A percentile compares a stretch with the other conserved stretches of the same genome.
These are phyloP conservation scores for Zaprionus africanus DNA, from an alignment of 1,140 invertebrate species.

Conservation along the genomic window DNA sequence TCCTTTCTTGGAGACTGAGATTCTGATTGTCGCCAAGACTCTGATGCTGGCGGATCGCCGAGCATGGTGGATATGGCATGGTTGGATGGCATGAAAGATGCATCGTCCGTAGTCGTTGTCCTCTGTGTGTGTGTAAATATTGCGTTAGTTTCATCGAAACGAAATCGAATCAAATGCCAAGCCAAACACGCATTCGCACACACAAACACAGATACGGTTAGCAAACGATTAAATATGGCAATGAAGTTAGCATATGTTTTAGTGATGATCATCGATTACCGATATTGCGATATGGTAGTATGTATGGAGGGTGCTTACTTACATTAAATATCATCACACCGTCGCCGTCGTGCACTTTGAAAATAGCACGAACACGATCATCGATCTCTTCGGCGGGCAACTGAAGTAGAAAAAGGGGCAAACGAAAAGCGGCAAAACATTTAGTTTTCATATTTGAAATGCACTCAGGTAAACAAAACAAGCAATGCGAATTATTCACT, in stretches of 20 bases:
- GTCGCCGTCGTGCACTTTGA: slow-evolving; percentile 47
- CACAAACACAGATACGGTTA: slow-evolving; percentile 51
- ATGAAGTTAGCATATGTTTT: slow-evolving; percentile 15
- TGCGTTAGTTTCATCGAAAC: slow-evolving; percentile 52
- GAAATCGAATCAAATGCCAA: slow-evolving; percentile 31
- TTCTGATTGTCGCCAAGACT: slow-evolving; percentile 27
- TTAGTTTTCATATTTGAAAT: slow-evolving; percentile 52
- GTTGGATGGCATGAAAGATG: slow-evolving; percentile 69
- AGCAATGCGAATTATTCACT: slow-evolving; percentile 11
- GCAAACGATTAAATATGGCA: slow-evolving; percentile 19
- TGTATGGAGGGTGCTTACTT: slow-evolving; percentile 46
- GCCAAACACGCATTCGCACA: slow-evolving; percentile 51
- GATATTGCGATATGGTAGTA: slow-evolving; percentile 7
- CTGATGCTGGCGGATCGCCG: slow-evolving; percentile 37
- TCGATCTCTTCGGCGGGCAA: slow-evolving; percentile 54
- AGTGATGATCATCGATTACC: slow-evolving; percentile 15
- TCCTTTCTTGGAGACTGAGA: slow-evolving; percentile 19
- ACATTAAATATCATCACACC: slow-evolving; percentile 73
- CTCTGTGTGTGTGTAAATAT: slow-evolving; percentile 74
- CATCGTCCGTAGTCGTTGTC: slow-evolving; percentile 65
- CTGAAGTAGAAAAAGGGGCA: slow-evolving; percentile 51
- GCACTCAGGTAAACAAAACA: background rate
- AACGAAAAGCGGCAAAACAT: slow-evolving; percentile 50
- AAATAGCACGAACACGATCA: slow-evolving; percentile 47
- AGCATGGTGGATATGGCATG: slow-evolving; percentile 51